Percentiles rank a stretch among this genome's conserved stretches.
Conservation (phyloP, 2,113 vertebrate genomes). For the Thinocorus orbignyianus region DNA sequence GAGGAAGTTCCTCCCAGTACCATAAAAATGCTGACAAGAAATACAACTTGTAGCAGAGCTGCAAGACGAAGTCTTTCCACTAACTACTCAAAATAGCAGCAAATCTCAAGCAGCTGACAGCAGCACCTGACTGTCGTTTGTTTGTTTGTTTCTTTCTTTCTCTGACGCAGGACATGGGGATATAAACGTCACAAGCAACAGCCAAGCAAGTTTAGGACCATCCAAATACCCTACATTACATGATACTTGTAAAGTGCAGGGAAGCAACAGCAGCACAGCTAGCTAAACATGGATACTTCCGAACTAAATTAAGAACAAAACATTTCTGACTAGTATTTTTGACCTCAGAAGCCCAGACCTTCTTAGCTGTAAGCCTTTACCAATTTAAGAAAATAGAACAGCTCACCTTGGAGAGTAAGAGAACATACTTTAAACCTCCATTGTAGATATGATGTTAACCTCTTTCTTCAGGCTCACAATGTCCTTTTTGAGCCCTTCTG, state of each 20-base stretch:
- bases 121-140: accelerated
- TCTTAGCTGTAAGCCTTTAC: not conserved
- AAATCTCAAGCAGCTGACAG: not conserved
- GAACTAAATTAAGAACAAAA: not conserved
- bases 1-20: constrained; percentile 13
- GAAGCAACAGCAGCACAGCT: not conserved
- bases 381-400: not conserved
- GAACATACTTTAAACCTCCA: not conserved
- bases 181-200: not conserved
- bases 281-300: not conserved
- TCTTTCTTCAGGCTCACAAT: not conserved
- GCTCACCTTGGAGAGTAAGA: not conserved
- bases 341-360: not conserved
- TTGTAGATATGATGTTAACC: not conserved
- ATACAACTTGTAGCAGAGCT: not conserved
- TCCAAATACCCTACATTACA: not conserved
- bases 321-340: not conserved
- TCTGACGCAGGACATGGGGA: not conserved
- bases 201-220: not conserved
- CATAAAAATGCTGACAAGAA: constrained; percentile 40
- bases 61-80: not conserved
- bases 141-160: not conserved
- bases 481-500: not conserved
- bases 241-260: not conserved
- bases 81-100: constrained; percentile 8